Evolutionary conservation across 2,797 vertebrate species (phyloP).

Genomic region (Arctocebus calabarensis): DNA sequence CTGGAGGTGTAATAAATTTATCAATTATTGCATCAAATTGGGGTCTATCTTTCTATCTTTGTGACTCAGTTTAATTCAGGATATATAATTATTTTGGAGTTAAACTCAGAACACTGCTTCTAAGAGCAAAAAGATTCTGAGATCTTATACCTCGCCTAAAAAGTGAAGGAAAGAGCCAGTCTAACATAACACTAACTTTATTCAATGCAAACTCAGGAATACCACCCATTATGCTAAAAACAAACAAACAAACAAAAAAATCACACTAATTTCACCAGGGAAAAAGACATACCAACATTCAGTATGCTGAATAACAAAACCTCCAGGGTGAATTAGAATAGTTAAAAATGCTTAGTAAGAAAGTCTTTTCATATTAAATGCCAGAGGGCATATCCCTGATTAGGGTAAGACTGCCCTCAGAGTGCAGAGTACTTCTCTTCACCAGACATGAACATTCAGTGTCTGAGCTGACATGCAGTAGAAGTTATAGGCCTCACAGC

Average conservation of each 20-base stretch:
- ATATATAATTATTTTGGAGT: neutral
- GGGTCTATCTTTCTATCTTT: too few species aligned
- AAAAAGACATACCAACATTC: neutral
- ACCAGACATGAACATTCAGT: neutral
- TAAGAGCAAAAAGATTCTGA: neutral
- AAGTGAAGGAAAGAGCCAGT: neutral
- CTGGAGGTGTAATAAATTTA: too few species aligned
- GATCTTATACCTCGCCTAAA: neutral
- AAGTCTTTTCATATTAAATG: neutral
- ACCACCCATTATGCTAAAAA: neutral
- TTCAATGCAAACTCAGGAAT: neutral
- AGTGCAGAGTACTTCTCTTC: neutral
- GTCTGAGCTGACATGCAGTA: too few species aligned
- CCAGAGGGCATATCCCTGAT: neutral
- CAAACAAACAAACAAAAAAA: neutral
- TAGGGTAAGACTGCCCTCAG: neutral
- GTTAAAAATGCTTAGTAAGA: neutral
- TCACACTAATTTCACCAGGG: neutral
- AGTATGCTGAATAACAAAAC: neutral
- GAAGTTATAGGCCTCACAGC: neutral
- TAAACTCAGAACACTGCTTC: neutral
- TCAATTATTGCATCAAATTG: too few species aligned
- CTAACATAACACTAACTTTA: conserved; percentile 2
- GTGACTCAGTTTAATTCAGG: too few species aligned
- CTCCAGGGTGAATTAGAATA: neutral